These are phyloP conservation scores for Hexactinellida sp. DNA, from an alignment of 37 sponge, comb jelly and placozoan genomes.

Conservation along the genomic window DNA sequence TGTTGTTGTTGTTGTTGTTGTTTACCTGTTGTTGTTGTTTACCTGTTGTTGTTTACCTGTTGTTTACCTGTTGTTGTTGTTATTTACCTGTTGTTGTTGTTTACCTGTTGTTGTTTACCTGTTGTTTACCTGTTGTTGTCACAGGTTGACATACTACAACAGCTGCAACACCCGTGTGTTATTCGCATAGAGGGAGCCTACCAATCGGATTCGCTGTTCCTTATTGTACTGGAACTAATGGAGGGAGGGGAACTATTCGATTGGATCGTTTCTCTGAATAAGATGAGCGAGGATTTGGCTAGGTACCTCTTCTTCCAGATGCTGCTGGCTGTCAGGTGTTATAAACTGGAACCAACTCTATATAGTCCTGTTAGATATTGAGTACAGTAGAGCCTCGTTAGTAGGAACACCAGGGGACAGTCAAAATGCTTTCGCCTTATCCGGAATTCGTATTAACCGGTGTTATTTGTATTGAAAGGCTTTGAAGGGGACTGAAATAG, in stretches of 20 bases:
- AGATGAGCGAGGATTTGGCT: constrained; percentile 39
- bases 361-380: neutral
- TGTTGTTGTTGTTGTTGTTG: neutral
- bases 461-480: too few relatives aligned
- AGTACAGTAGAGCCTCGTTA: too few relatives aligned
- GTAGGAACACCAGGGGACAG: too few relatives aligned
- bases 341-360: neutral
- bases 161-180: neutral
- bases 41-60: neutral
- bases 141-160: neutral
- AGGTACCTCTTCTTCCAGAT: constrained; percentile 67
- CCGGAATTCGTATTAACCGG: too few relatives aligned
- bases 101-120: neutral
- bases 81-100: neutral
- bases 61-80: neutral
- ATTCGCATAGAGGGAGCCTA: neutral
- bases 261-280: constrained; percentile 41
- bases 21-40: neutral
- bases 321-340: constrained; percentile 36
- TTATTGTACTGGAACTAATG: neutral
- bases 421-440: too few relatives aligned
- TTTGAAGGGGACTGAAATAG: too few relatives aligned
- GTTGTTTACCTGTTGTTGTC: neutral
- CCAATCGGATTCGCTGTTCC: neutral
- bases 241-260: constrained; percentile 89